Evolutionary conservation across 2,888 invertebrate species (phyloP).

Genomic region (Chrysomela aeneicollis): DNA sequence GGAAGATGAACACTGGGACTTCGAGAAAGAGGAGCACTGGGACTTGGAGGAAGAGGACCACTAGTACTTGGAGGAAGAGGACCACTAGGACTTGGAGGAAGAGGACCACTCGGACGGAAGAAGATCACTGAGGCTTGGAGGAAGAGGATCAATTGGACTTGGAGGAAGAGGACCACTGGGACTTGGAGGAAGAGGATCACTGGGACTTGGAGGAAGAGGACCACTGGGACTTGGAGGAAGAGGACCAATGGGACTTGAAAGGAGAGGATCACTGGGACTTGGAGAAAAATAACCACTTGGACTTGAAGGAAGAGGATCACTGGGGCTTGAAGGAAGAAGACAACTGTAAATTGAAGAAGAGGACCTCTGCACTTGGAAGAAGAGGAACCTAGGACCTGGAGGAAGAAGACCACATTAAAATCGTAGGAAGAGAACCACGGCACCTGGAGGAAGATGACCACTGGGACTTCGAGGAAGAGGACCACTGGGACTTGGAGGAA

Average conservation of each 20-base stretch:
- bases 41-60: no score
- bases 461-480: neutral
- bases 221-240: neutral
- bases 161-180: neutral
- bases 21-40: neutral
- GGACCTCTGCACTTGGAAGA: neutral
- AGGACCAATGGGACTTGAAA: neutral
- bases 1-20: neutral
- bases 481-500: neutral
- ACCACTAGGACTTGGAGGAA: neutral
- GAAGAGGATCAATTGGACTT: neutral
- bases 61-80: no score
- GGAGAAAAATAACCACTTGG: neutral
- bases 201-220: no score
- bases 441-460: neutral
- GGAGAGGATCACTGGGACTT: neutral
- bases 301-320: neutral
- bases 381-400: neutral
- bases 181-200: slow-evolving; percentile 10
- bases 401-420: neutral
- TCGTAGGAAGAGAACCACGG: slow-evolving; percentile 1
- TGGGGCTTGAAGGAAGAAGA: neutral
- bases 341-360: neutral
- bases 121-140: neutral
- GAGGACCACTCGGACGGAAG: slow-evolving; percentile 3